Evolutionary conservation across 1,140 invertebrate species (phyloP).

Genomic region (Micrasema longulum): DNA sequence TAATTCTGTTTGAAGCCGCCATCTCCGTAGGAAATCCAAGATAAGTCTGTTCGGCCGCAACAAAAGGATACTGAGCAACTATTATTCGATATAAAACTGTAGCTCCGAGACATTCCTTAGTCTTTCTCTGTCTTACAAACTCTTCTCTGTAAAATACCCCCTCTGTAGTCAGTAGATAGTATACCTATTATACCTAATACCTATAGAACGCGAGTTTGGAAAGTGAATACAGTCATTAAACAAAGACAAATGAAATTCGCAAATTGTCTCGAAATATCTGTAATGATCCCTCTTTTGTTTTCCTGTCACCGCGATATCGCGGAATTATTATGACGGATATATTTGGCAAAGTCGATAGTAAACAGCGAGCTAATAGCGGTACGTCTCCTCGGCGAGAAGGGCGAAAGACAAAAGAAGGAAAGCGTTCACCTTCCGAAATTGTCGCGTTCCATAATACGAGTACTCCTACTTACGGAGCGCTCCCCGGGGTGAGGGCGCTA

Average conservation of each 20-base stretch:
- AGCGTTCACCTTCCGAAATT: constrained; percentile 15
- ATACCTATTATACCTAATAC: background rate
- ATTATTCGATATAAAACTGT: constrained; percentile 33
- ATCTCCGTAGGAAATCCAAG: constrained; percentile 30
- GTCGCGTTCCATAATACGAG: background rate
- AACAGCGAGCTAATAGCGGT: constrained; percentile 8
- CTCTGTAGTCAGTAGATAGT: too few relatives aligned
- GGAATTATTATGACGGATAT: constrained; percentile 23
- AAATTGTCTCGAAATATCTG: constrained; percentile 25
- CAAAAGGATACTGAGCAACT: constrained; percentile 37
- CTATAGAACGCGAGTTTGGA: constrained; percentile 1
- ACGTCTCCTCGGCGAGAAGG: background rate
- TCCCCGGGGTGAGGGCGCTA: background rate
- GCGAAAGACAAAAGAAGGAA: constrained; percentile 20
- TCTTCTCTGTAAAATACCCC: background rate
- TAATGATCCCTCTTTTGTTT: constrained; percentile 42
- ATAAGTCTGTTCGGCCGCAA: constrained; percentile 38
- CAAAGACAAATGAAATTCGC: constrained; percentile 18
- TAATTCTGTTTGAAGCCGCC: constrained; percentile 35
- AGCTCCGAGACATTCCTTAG: constrained; percentile 15
- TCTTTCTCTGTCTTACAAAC: constrained; percentile 1
- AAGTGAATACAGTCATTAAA: constrained; percentile 31
- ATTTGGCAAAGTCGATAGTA: constrained; percentile 33
- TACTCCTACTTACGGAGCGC: background rate
- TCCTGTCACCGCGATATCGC: constrained; percentile 30